These are phyloP conservation scores for Synergus umbraculus DNA, from an alignment of 2,888 invertebrate genomes.

Conservation along the genomic window DNA sequence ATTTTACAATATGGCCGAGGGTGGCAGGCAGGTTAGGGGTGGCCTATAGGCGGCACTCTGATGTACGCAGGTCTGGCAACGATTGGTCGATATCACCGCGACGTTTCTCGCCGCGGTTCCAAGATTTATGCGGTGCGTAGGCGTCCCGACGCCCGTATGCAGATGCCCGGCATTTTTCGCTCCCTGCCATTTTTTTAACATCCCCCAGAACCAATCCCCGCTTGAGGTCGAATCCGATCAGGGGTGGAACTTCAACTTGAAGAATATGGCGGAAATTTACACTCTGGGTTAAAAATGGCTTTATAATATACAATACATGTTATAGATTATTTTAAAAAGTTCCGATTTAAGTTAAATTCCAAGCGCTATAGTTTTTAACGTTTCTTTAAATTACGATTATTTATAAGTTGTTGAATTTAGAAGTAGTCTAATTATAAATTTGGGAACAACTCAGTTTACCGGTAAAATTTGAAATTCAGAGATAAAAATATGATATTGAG, in stretches of 20 bases:
- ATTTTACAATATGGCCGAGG: constrained; percentile 76
- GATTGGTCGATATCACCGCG: constrained; percentile 75
- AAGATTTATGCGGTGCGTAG: constrained; percentile 56
- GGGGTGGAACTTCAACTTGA: constrained; percentile 61
- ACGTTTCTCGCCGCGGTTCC: constrained; percentile 62
- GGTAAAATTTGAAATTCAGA: too few species aligned
- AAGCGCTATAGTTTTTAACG: too few species aligned
- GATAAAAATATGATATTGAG: too few species aligned
- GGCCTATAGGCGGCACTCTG: constrained; percentile 74
- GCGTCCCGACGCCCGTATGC: constrained; percentile 55
- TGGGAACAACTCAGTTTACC: too few species aligned
- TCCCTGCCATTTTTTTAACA: constrained; percentile 29
- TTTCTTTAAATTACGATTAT: too few species aligned
- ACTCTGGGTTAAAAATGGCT: not conserved
- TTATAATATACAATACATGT: not conserved
- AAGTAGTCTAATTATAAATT: too few species aligned
- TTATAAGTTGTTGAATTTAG: too few species aligned
- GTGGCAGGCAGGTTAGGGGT: constrained; percentile 68
- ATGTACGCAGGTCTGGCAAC: constrained; percentile 75
- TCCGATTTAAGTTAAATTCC: too few species aligned
- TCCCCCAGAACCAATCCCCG: constrained; percentile 27
- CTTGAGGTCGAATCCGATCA: constrained; percentile 20
- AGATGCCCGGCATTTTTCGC: constrained; percentile 48
- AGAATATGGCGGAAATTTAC: constrained; percentile 40
- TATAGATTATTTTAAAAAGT: too few species aligned